Conservation (phyloP, 2,797 vertebrate species). For the Chiroxiphia lanceolata region DNA sequence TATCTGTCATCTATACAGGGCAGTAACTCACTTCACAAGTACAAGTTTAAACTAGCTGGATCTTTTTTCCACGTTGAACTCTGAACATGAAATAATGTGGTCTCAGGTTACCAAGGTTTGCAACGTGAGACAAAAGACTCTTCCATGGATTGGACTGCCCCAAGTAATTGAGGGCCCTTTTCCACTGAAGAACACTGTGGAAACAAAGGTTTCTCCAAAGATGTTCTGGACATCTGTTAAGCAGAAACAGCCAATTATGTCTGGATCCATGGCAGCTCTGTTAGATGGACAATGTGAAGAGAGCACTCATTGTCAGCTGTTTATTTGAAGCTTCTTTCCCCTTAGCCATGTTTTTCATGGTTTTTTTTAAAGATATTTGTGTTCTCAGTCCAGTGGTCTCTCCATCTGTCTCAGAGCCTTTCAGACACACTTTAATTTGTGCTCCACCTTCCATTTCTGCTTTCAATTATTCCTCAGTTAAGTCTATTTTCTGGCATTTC, state of each 20-base stretch:
- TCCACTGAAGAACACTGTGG: neutral
- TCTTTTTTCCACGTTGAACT: neutral
- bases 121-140: neutral
- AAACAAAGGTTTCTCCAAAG: neutral
- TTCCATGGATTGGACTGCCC: neutral
- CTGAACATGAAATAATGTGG: neutral
- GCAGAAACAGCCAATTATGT: neutral
- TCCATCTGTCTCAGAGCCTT: neutral
- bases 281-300: neutral
- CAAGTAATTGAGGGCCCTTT: neutral
- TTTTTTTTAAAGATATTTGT: neutral
- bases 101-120: neutral
- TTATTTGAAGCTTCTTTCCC: neutral
- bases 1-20: neutral
- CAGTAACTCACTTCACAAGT: neutral
- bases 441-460: neutral
- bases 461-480: slow-evolving; percentile 4
- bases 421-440: neutral
- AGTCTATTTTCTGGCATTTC: neutral
- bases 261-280: neutral
- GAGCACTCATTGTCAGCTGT: neutral
- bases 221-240: neutral
- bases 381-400: neutral
- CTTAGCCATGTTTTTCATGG: neutral
- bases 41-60: neutral